Conservation (phyloP, 1,140 invertebrate species). For the Panagrolaimus sp. region DNA sequence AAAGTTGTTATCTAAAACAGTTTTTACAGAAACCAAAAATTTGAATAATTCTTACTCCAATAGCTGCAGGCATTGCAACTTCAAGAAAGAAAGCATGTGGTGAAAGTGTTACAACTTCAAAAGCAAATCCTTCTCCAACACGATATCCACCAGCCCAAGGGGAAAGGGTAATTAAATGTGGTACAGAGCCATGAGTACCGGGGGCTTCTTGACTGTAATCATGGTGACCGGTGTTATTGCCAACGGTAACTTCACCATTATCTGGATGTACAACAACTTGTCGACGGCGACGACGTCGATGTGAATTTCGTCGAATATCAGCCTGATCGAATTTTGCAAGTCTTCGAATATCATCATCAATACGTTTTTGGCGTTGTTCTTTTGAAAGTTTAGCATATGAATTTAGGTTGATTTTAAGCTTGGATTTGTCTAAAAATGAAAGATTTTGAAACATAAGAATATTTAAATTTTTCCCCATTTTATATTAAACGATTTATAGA, state of each 20-base stretch:
- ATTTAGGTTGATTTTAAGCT: neutral
- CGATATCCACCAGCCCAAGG: conserved; percentile 16
- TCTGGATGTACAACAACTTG: neutral
- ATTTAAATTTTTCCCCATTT: too few relatives aligned
- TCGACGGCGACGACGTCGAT: neutral
- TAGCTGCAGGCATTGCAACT: conserved; percentile 12
- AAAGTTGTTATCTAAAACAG: neutral
- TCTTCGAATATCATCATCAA: conserved; percentile 16
- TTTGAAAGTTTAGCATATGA: neutral
- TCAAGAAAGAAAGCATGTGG: conserved; percentile 23
- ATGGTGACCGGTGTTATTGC: neutral
- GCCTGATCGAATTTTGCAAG: conserved; percentile 8
- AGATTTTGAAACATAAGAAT: too few relatives aligned
- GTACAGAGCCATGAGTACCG: neutral
- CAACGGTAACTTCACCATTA: neutral
- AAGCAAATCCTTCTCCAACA: conserved; percentile 16
- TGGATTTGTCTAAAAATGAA: conserved; percentile 14
- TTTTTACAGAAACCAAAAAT: too few relatives aligned
- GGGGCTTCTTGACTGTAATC: neutral
- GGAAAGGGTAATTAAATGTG: conserved; percentile 8
- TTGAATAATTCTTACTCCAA: neutral
- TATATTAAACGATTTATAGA: too few relatives aligned
- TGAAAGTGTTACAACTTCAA: conserved; percentile 14
- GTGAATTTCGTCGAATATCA: too few relatives aligned
- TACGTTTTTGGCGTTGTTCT: conserved; percentile 15